Conservation (phyloP, 2,113 vertebrate species). For the Protobothrops mucrosquamatus region DNA sequence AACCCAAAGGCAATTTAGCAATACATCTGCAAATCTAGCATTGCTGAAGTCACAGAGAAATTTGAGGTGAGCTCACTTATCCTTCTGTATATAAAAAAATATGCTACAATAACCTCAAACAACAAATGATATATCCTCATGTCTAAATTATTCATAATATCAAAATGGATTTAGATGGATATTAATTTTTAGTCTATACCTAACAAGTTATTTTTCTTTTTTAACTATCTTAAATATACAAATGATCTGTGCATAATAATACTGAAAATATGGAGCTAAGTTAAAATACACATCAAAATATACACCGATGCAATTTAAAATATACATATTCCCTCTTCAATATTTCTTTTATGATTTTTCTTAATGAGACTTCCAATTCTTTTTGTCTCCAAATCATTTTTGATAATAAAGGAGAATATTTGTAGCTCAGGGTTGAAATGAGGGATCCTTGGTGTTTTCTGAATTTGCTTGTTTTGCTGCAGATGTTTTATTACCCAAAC, state of each 20-base stretch:
- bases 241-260: neutral
- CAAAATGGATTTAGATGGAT: neutral
- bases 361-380: rapidly evolving
- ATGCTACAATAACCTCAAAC: neutral
- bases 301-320: too few species aligned
- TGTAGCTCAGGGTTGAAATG: too few species aligned
- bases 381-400: constrained; percentile 14
- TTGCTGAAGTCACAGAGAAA: neutral
- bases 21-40: neutral
- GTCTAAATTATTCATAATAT: too few species aligned
- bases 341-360: neutral
- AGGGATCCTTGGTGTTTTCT: too few species aligned
- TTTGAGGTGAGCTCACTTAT: neutral
- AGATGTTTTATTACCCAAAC: too few species aligned
- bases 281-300: neutral
- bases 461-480: too few species aligned
- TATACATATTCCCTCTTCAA: neutral
- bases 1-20: neutral
- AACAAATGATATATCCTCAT: neutral
- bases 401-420: neutral
- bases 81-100: neutral
- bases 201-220: neutral
- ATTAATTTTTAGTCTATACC: neutral
- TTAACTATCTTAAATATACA: neutral
- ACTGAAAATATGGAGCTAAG: neutral